Conservation (phyloP, 2,113 vertebrate genomes). For the Dasyornis broadbenti region DNA sequence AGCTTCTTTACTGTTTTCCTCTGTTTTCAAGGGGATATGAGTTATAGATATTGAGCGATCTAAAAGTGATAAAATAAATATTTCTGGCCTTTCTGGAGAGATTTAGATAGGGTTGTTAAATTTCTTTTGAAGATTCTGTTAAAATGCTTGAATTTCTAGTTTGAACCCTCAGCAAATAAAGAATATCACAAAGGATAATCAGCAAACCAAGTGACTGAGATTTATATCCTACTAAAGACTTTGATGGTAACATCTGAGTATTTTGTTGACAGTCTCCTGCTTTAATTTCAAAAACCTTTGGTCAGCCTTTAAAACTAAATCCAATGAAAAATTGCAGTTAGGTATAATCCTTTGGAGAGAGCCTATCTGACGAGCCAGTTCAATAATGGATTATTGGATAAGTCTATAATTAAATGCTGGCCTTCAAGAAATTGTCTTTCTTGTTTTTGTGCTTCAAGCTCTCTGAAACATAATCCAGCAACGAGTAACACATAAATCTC, state of each 20-base stretch:
- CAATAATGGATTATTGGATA: constrained; percentile 29
- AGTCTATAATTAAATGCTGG: constrained; percentile 17
- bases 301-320: constrained; percentile 15
- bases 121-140: not conserved
- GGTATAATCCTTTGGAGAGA: constrained; percentile 19
- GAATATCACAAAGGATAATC: not conserved
- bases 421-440: constrained; percentile 12
- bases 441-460: constrained; percentile 23
- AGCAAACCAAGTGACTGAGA: not conserved
- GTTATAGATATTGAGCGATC: not conserved
- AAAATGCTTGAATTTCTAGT: not conserved
- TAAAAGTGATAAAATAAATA: not conserved
- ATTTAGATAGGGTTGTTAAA: not conserved
- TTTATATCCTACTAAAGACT: not conserved
- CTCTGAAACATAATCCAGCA: constrained; percentile 23
- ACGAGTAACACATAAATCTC: constrained; percentile 19
- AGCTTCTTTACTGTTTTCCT: not conserved
- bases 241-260: not conserved
- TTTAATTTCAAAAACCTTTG: not conserved
- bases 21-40: not conserved
- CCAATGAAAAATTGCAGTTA: constrained; percentile 18
- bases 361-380: not conserved
- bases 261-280: not conserved
- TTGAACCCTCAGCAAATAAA: not conserved
- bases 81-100: not conserved